Base-by-base conservation (phyloP, 2,113 vertebrate genomes). In the Gadus chalcogrammus region DNA sequence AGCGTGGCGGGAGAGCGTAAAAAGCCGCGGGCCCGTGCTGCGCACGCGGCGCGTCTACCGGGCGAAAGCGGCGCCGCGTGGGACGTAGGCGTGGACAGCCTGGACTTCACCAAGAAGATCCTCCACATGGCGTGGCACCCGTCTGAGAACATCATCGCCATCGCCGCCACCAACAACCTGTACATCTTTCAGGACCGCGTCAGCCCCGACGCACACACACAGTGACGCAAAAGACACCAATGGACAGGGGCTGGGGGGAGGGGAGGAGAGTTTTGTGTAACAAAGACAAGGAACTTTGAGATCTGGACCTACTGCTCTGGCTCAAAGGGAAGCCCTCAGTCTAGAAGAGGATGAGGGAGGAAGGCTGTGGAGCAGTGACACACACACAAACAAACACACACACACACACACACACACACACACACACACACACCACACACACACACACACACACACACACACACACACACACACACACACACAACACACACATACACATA, bases 101-200 rank as follows among this genome's bases (percentile, higher is more conserved):
- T 99, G 92, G 97, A 99, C 93, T 99, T 99, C 86, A 94, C 93
- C 59, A 96, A 96, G 91, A 99, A 99, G 91, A 99, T 99, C 87
- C 92, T 99, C 82, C 97, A 99, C 92, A 98, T 96, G 71, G 97
- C 97, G 35, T 98, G 97, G 97, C 97, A 99, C 83, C 97, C 97
- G 0, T 91, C 93, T 0, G 96, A 99, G 90, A 99, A 99, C 81
- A 97, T 99, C 88, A 99, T 99, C 56, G 97, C 97, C 88, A 97
- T 98, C 53, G 96, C 97, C 3, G 96, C 96, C 88, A 97, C 97
- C 88, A 98, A 99, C 92, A 99, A 98, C 93, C 93, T 99, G 80
- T 98, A 99, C 90, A 98, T 99, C 92, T 99, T 99, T 92, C 97
- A 99, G 92, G 97, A 98, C 92, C 96, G 96, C 79, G 93, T 96